Conservation (phyloP, 1,140 invertebrate genomes). For the Sinella curviseta region DNA sequence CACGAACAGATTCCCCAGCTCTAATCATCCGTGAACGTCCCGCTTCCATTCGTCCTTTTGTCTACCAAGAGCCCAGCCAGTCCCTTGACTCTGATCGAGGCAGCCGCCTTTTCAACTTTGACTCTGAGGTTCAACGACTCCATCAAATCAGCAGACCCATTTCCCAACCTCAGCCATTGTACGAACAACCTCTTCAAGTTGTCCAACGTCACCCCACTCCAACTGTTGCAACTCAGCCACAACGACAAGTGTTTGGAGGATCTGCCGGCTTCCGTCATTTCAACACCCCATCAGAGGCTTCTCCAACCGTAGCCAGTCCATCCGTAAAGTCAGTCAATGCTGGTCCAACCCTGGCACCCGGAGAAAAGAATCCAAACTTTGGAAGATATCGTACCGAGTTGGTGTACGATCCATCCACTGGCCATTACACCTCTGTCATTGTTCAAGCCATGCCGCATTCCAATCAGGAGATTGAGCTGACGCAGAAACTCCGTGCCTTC, state of each 20-base stretch:
- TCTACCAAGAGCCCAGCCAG: constrained; percentile 27
- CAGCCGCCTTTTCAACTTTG: constrained; percentile 43
- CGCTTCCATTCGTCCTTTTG: constrained; percentile 23
- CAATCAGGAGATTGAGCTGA: constrained; percentile 62
- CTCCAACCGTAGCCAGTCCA: constrained; percentile 24
- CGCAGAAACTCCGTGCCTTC: constrained; percentile 72
- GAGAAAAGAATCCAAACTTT: constrained; percentile 60
- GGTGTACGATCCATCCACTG: constrained; percentile 73
- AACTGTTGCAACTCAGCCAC: constrained; percentile 29
- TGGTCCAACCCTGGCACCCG: constrained; percentile 3
- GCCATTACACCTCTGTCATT: constrained; percentile 76
- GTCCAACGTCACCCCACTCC: constrained; percentile 53
- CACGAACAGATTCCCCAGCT: not conserved
- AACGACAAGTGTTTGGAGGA: constrained; percentile 23
- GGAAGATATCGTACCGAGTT: constrained; percentile 69
- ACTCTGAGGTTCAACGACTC: constrained; percentile 51
- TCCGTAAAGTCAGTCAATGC: not conserved
- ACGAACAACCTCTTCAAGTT: constrained; percentile 40
- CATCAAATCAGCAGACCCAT: constrained; percentile 51
- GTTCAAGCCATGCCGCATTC: constrained; percentile 74
- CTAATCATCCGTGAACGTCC: constrained; percentile 31
- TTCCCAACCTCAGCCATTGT: constrained; percentile 59
- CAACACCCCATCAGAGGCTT: not conserved
- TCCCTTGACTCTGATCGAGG: constrained; percentile 28
- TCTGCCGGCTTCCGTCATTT: constrained; percentile 1